Percentiles rank a stretch among this genome's conserved stretches.
Conservation (phyloP, 2,113 vertebrate genomes). For the Ifrita kowaldi region DNA sequence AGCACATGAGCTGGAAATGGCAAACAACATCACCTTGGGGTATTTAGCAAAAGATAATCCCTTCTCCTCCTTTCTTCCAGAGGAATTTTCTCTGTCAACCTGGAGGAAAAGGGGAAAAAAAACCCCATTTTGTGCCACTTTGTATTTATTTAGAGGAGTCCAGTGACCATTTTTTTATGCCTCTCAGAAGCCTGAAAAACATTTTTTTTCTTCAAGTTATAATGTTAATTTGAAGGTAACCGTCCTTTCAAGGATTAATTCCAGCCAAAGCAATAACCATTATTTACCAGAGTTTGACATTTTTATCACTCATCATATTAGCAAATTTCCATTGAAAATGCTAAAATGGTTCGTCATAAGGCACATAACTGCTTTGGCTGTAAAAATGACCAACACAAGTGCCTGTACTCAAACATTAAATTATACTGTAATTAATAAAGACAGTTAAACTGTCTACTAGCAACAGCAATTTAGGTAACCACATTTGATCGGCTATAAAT, state of each 20-base stretch:
- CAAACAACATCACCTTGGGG: neutral
- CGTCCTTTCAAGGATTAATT: constrained; percentile 79
- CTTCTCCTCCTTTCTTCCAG: neutral
- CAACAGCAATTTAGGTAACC: constrained; percentile 99
- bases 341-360: constrained; percentile 86
- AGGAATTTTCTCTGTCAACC: neutral
- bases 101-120: neutral
- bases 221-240: constrained; percentile 84
- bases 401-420: constrained; percentile 88
- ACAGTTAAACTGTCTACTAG: constrained; percentile 97
- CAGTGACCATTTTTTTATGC: neutral
- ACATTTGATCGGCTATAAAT: constrained; percentile 99
- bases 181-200: constrained; percentile 55
- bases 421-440: constrained; percentile 97
- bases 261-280: constrained; percentile 81
- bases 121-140: neutral
- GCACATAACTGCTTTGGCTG: constrained; percentile 78
- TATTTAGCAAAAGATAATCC: neutral
- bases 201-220: constrained; percentile 64
- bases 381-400: constrained; percentile 84
- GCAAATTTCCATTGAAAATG: constrained; percentile 79
- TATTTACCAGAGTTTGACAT: constrained; percentile 79
- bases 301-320: constrained; percentile 85
- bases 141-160: constrained; percentile 34
- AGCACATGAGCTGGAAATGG: neutral